phyloP scores from a whole-genome alignment of 1,140 invertebrate species.

The Diachasma alloeum region DNA sequence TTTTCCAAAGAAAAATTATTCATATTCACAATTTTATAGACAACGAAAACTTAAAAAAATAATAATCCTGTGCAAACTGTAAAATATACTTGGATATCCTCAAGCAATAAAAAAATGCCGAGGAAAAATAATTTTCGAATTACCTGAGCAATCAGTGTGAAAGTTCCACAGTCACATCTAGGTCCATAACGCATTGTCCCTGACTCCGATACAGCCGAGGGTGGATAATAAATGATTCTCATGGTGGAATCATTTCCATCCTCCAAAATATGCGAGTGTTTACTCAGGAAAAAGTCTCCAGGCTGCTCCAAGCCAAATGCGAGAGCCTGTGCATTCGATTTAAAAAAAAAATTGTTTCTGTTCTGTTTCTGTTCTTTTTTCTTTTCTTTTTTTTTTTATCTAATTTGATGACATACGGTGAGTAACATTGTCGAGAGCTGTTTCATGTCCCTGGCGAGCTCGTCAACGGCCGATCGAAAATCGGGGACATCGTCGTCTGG shows the following conservation, averaged over 20 bases:
- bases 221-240: slow-evolving; percentile 76
- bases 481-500: slow-evolving; percentile 73
- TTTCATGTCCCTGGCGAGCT: slow-evolving; percentile 73
- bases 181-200: slow-evolving; percentile 73
- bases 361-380: slow-evolving; percentile 13
- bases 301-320: slow-evolving; percentile 69
- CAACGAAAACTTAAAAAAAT: too few relatives aligned
- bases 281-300: slow-evolving; percentile 66
- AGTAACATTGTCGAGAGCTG: slow-evolving; percentile 71
- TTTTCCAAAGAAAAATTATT: too few relatives aligned
- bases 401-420: slow-evolving; percentile 45
- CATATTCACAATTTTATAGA: too few relatives aligned
- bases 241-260: slow-evolving; percentile 73
- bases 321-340: slow-evolving; percentile 64
- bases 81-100: too few relatives aligned
- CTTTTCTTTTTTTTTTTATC: slow-evolving; percentile 28
- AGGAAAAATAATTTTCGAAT: slow-evolving; percentile 2
- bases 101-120: too few relatives aligned
- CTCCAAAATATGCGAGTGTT: slow-evolving; percentile 72
- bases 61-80: too few relatives aligned
- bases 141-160: slow-evolving; percentile 77
- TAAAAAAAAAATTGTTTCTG: slow-evolving; percentile 11
- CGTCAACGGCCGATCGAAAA: slow-evolving; percentile 70
- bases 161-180: slow-evolving; percentile 78
- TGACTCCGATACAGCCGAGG: slow-evolving; percentile 58